Base-by-base conservation (phyloP, 2,797 vertebrate species). In the Pyrrhura leucotis region DNA sequence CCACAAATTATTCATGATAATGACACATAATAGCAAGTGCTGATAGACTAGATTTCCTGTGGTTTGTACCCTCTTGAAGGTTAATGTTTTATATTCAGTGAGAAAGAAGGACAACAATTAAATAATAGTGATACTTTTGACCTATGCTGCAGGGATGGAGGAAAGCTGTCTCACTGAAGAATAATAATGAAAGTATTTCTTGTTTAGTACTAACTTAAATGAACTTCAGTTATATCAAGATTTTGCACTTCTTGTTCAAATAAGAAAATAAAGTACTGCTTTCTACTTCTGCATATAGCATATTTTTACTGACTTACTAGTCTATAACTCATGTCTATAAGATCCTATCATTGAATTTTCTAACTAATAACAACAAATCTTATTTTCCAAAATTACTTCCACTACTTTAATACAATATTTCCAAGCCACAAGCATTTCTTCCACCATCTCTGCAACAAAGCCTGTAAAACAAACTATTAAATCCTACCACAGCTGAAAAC, bases 1-100 rank as follows among this genome's bases (percentile, higher is more conserved):
- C 59, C 67, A 94, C 87, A 89, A 95, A 96, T 95, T 90, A 95
- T 94, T 96, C 84, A 95, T 95, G 92, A 88, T 90, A 90, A 95
- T 68, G 90, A 92, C 78, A 96, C 71, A 90, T 68, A 89, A 95
- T 44, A 95, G 88, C 77, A 92, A 87, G 42, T 63, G 81, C 90
- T 87, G 77, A 92, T n/a, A 76, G 66, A 81, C 45, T 61, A 75
- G 50, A 73, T 92, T 92, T 94, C 89, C 88, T 86, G 86, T 88
- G 90, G 90, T 78, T 88, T 84, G 53, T 73, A 81, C 42, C 29
- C 37, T 95, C 77, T 62, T 89, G 86, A 96, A 96, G 92, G 90
- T 96, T 92, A 95, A 90, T 82, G 89, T 78, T 90, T 90, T 79
- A 58, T 62, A 84, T 50, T 76, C 69, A 9, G 29, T 66, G 69